A percentile compares a stretch with the other conserved stretches of the same genome.
Evolutionary conservation across 2,797 vertebrate genomes (phyloP).

Genomic region (Pogonophryne albipinna): DNA sequence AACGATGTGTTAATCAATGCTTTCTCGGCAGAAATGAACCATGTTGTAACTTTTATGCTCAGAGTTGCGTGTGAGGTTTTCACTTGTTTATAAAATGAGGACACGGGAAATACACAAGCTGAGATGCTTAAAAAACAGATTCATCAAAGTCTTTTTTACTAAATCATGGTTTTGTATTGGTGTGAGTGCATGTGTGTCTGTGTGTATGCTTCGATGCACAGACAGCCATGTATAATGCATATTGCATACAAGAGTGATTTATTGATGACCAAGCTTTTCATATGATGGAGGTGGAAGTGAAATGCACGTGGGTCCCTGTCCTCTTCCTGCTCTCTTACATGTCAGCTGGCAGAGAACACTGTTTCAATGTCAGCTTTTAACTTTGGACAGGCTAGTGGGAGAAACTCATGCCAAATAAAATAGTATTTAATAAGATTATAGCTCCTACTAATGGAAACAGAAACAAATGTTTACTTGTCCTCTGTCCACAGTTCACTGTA

Average conservation of each 20-base stretch:
- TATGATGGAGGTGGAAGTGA: conserved; percentile 77
- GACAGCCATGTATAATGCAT: conserved; percentile 83
- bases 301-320: conserved; percentile 65
- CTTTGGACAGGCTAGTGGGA: conserved; percentile 12
- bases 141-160: background rate
- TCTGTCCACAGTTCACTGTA: background rate
- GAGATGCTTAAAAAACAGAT: conserved; percentile 7
- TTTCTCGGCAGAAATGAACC: background rate
- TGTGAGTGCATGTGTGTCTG: conserved; percentile 14
- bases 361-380: conserved; percentile 40
- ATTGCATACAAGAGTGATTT: conserved; percentile 83
- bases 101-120: conserved; percentile 12
- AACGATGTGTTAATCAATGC: background rate
- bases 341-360: conserved; percentile 15
- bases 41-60: background rate
- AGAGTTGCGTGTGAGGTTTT: background rate
- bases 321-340: conserved; percentile 38
- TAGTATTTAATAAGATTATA: background rate
- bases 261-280: conserved; percentile 84
- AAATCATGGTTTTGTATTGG: conserved; percentile 27
- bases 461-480: conserved; percentile 3
- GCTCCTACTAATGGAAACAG: background rate
- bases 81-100: conserved; percentile 1
- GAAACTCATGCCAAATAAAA: background rate
- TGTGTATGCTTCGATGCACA: conserved; percentile 62